Evolutionary conservation across 2,113 vertebrate species (phyloP).

Genomic region (Sciurus niger): DNA sequence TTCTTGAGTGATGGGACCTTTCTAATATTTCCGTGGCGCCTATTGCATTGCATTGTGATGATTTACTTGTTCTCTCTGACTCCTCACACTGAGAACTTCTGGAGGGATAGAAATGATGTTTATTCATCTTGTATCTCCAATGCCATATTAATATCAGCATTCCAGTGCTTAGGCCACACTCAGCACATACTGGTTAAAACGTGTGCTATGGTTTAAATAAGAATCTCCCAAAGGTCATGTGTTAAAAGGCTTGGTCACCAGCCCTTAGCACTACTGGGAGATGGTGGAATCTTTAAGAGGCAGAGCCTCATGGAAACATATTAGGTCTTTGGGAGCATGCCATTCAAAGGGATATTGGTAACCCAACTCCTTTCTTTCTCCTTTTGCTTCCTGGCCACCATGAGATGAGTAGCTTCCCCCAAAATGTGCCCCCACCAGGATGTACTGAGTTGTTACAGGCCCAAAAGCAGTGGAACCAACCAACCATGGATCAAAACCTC

Average conservation of each 20-base stretch:
- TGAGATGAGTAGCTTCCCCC: neutral
- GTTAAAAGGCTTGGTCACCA: neutral
- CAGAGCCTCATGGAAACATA: neutral
- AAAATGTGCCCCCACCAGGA: neutral
- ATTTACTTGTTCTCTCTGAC: constrained; percentile 21
- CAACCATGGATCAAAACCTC: neutral
- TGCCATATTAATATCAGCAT: neutral
- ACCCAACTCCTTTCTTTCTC: neutral
- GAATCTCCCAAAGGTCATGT: neutral
- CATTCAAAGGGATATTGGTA: neutral
- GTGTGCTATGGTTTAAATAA: neutral
- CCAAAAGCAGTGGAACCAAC: neutral
- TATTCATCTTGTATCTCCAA: neutral
- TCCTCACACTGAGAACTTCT: neutral
- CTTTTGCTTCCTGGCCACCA: neutral
- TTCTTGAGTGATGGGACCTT: constrained; percentile 13
- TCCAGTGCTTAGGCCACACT: too few species aligned
- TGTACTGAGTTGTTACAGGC: neutral
- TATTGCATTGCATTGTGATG: neutral
- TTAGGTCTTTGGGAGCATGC: neutral
- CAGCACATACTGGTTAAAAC: neutral
- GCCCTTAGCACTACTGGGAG: neutral
- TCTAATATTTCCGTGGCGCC: neutral
- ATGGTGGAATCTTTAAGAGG: neutral
- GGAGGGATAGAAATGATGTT: neutral